Conservation (phyloP, 2,888 invertebrate genomes). For the Fragum fragum region DNA sequence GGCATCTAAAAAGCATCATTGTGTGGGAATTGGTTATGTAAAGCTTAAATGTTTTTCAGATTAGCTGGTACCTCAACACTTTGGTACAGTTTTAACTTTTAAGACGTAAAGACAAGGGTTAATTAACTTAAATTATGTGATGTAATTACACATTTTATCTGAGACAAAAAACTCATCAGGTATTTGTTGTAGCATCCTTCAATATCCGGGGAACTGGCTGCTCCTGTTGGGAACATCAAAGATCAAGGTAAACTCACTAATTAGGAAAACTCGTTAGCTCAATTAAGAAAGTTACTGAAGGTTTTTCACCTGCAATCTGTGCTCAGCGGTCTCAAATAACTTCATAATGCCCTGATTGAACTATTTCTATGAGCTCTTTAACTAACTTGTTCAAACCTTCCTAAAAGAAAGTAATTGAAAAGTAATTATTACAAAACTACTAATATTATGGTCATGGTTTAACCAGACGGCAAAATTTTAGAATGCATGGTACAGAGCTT, state of each 20-base stretch:
- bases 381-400: background rate
- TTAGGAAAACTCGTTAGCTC: conserved; percentile 27
- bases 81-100: too few species aligned
- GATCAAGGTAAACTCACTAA: conserved; percentile 19
- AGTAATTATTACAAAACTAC: too few species aligned
- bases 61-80: too few species aligned
- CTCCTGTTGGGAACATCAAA: conserved; percentile 9
- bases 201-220: background rate
- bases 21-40: conserved; percentile 10
- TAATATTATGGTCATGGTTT: too few species aligned
- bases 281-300: conserved; percentile 2
- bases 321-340: conserved; percentile 14
- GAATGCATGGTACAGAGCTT: too few species aligned
- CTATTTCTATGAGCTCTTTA: background rate
- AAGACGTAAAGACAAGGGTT: too few species aligned
- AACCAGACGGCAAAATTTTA: too few species aligned
- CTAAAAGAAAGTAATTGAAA: too few species aligned
- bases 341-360: background rate
- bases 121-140: conserved; percentile 3
- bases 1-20: background rate
- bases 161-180: conserved; percentile 2
- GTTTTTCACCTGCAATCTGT: conserved; percentile 15
- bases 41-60: background rate
- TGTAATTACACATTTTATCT: conserved; percentile 18
- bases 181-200: background rate